phyloP scores from a whole-genome alignment of 1,140 invertebrate genomes.

The Amyelois transitella region DNA sequence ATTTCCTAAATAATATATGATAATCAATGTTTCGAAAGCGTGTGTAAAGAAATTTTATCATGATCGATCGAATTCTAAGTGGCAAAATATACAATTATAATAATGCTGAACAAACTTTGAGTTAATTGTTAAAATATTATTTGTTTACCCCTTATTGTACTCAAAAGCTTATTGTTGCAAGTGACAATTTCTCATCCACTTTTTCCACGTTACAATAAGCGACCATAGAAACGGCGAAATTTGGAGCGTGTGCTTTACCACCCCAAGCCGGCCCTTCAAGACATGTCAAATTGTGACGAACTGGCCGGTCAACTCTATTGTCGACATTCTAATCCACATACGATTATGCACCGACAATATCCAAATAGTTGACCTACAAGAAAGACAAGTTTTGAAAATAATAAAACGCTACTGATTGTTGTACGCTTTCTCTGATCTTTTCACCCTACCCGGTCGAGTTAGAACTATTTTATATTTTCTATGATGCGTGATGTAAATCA shows the following conservation, averaged over 20 bases:
- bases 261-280: constrained; percentile 38
- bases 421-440: constrained; percentile 55
- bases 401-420: constrained; percentile 46
- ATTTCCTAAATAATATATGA: too few species aligned
- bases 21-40: too few species aligned
- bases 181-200: constrained; percentile 12
- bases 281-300: constrained; percentile 57
- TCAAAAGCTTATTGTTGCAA: constrained; percentile 9
- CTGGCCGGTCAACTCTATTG: constrained; percentile 45
- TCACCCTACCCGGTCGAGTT: constrained; percentile 38
- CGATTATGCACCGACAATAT: constrained; percentile 57
- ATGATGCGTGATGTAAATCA: constrained; percentile 33
- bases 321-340: constrained; percentile 51
- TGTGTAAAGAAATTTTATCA: neutral
- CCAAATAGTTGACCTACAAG: constrained; percentile 43
- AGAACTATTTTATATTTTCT: constrained; percentile 40
- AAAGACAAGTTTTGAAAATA: constrained; percentile 63
- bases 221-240: constrained; percentile 20
- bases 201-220: constrained; percentile 10
- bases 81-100: neutral
- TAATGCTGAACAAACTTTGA: neutral
- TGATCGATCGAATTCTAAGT: neutral
- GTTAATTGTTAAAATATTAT: constrained; percentile 7
- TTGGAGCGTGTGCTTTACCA: constrained; percentile 21
- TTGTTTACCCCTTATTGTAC: neutral